Conservation (phyloP, 2,797 vertebrate species). For the Phoebastria nigripes region DNA sequence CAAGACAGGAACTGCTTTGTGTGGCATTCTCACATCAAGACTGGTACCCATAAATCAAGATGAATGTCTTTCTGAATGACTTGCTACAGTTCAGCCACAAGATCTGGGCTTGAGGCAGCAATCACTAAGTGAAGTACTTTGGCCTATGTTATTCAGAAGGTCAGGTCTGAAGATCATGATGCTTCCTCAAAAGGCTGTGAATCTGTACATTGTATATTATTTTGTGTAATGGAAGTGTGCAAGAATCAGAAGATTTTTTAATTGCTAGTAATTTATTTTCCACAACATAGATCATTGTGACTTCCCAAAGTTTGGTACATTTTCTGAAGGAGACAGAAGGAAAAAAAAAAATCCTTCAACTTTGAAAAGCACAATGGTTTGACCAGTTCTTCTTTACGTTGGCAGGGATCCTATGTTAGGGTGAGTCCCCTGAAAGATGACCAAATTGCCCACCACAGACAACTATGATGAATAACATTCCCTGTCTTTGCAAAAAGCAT, state of each 20-base stretch:
- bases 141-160: not conserved
- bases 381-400: not conserved
- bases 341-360: not conserved
- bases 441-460: not conserved
- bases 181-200: slow-evolving; percentile 1
- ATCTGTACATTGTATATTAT: not conserved
- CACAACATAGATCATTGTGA: not conserved
- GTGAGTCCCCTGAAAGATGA: not conserved
- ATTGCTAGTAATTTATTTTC: not conserved
- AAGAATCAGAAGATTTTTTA: not conserved
- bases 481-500: not conserved
- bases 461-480: not conserved
- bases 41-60: slow-evolving; percentile 31
- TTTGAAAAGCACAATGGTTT: not conserved
- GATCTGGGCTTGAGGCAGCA: not conserved
- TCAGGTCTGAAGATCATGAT: slow-evolving; percentile 3
- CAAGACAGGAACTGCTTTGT: slow-evolving; percentile 46
- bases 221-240: not conserved
- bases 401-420: not conserved
- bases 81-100: not conserved
- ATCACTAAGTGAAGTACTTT: not conserved
- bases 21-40: not conserved
- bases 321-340: not conserved
- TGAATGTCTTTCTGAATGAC: slow-evolving; percentile 25
- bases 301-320: not conserved